Evolutionary conservation across 2,113 vertebrate genomes (phyloP).

Genomic region (Microcebus jonahi): DNA sequence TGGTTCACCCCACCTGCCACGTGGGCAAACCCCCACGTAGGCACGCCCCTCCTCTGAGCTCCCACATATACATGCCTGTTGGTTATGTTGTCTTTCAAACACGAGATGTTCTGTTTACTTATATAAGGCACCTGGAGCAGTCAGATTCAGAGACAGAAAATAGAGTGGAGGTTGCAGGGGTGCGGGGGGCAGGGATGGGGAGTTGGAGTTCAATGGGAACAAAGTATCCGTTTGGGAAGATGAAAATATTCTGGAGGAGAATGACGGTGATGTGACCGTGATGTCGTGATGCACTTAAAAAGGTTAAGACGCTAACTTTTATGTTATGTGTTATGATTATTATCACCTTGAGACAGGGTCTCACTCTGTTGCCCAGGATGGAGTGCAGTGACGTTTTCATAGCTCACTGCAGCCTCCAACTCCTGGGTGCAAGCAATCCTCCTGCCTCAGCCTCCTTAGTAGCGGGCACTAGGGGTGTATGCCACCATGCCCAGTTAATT

Average conservation of each 20-base stretch:
- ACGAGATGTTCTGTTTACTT: background rate
- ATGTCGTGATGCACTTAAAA: background rate
- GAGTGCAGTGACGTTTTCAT: background rate
- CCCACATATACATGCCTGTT: background rate
- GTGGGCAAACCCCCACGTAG: no score
- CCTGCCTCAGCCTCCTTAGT: background rate
- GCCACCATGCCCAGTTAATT: background rate
- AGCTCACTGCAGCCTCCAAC: background rate
- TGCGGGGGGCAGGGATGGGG: accelerated
- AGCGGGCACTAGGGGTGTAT: background rate
- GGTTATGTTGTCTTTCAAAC: background rate
- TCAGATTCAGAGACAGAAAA: background rate
- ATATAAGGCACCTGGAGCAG: background rate
- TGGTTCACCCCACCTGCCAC: no score
- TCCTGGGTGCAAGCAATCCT: background rate
- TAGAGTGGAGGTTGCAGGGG: background rate
- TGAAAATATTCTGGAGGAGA: background rate
- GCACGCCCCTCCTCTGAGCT: accelerated
- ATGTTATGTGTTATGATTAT: no score
- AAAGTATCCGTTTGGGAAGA: background rate
- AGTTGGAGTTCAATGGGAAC: background rate
- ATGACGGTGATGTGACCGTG: background rate
- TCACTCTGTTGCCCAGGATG: background rate
- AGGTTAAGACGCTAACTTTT: background rate
- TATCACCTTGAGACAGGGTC: no score